These are phyloP conservation scores for Hippocampus mohnikei DNA, from an alignment of 2,113 vertebrate species.

Conservation along the genomic window DNA sequence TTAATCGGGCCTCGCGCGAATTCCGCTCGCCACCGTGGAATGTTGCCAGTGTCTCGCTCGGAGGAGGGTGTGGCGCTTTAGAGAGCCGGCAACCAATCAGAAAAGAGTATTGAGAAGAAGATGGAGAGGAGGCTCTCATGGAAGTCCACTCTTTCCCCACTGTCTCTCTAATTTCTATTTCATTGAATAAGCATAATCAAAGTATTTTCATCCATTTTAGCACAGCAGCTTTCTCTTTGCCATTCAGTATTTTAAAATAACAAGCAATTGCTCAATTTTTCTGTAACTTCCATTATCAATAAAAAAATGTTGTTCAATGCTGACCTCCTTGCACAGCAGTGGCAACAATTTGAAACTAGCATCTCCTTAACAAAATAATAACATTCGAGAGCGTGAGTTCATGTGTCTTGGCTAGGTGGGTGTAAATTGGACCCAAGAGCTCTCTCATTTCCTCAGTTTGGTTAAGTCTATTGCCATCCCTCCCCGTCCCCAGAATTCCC, in stretches of 20 bases:
- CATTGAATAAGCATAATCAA: too few relatives aligned
- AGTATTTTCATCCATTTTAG: too few relatives aligned
- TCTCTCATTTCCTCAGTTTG: conserved; percentile 49
- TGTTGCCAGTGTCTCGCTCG: conserved; percentile 26
- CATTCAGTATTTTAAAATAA: too few relatives aligned
- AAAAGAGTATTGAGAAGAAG: conserved; percentile 60
- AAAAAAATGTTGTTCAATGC: neutral
- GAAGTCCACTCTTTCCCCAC: too few relatives aligned
- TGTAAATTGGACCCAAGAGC: conserved; percentile 62
- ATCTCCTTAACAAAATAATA: conserved; percentile 16
- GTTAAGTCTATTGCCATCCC: conserved; percentile 57
- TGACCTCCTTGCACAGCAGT: conserved; percentile 23
- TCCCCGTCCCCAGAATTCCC: neutral
- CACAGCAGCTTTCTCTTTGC: too few relatives aligned
- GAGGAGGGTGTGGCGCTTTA: conserved; percentile 37
- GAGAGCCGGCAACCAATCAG: conserved; percentile 52
- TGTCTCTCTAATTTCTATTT: too few relatives aligned
- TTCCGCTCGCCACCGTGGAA: conserved; percentile 46
- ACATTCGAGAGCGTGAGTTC: conserved; percentile 33
- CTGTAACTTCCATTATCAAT: too few relatives aligned
- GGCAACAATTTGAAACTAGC: conserved; percentile 44
- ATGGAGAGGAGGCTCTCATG: conserved; percentile 32
- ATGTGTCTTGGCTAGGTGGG: conserved; percentile 41
- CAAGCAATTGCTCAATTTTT: neutral
- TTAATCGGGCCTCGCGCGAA: conserved; percentile 24